These are phyloP conservation scores for Branchellion lobata DNA, from an alignment of 2,888 invertebrate species.

Conservation along the genomic window DNA sequence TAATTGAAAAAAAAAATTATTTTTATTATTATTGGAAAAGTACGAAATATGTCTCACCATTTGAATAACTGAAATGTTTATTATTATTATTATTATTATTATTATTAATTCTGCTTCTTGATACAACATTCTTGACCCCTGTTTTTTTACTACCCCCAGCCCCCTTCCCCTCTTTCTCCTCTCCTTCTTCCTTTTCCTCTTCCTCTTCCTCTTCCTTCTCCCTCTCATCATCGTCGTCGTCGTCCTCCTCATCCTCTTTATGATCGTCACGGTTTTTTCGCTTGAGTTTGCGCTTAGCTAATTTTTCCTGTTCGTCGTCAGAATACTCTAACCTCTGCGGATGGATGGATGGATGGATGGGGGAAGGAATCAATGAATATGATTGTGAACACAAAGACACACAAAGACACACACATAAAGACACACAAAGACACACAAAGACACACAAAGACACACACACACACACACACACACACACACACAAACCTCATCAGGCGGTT, in stretches of 20 bases:
- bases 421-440: not conserved
- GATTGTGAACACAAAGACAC: not conserved
- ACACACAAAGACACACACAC: not conserved
- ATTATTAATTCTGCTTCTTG: not conserved
- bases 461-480: no score
- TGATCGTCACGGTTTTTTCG: no score
- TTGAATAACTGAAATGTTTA: not conserved
- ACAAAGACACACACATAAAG: not conserved
- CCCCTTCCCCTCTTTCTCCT: no score
- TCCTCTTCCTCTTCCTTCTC: not conserved
- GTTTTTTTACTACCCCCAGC: not conserved
- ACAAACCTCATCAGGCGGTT: slow-evolving; percentile 16
- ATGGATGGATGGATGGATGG: not conserved
- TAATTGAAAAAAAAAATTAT: no score
- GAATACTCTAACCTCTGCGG: not conserved
- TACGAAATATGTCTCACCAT: no score
- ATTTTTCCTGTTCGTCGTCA: not conserved
- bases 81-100: not conserved
- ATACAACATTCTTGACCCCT: not conserved
- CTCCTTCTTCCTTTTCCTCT: no score
- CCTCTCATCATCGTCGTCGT: no score
- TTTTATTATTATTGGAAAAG: no score
- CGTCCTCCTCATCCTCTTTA: no score
- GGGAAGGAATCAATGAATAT: not conserved
- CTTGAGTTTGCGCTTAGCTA: not conserved